A percentile compares a stretch with the other conserved stretches of the same genome.
Conservation (phyloP, 1,140 invertebrate genomes). For the Aphaenogaster floridana region DNA sequence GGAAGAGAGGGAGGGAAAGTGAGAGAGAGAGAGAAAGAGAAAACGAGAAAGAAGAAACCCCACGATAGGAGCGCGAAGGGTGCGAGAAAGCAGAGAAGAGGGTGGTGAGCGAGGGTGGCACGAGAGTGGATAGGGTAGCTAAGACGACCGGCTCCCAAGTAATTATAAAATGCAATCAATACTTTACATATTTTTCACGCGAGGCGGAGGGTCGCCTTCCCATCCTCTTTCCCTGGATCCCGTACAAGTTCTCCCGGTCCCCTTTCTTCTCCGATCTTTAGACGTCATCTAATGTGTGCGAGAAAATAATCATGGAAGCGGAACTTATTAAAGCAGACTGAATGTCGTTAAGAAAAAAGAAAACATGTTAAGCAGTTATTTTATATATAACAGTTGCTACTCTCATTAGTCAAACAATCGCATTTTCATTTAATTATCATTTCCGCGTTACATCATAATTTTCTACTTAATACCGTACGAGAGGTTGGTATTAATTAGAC, state of each 20-base stretch:
- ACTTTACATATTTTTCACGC: conserved; percentile 88
- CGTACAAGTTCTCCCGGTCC: conserved; percentile 66
- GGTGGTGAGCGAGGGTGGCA: conserved; percentile 76
- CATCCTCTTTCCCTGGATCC: conserved; percentile 12
- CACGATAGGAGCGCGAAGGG: conserved; percentile 76
- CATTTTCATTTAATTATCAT: conserved; percentile 24
- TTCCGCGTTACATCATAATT: conserved; percentile 20
- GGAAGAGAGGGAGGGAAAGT: conserved; percentile 36
- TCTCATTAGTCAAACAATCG: neutral
- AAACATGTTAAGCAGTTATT: conserved; percentile 17
- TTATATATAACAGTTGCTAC: neutral
- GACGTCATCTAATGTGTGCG: conserved; percentile 59
- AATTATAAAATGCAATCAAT: conserved; percentile 88
- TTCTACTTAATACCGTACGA: neutral
- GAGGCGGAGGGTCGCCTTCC: conserved; percentile 76
- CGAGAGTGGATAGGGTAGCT: conserved; percentile 83
- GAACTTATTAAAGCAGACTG: conserved; percentile 38
- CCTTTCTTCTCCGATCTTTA: conserved; percentile 59
- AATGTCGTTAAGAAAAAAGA: conserved; percentile 42
- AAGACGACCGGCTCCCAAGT: conserved; percentile 87
- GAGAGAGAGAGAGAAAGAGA: conserved; percentile 46
- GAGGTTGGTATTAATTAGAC: neutral
- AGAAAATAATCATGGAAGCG: conserved; percentile 59
- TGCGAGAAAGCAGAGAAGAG: conserved; percentile 77
- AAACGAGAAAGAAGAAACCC: conserved; percentile 71